Percentiles rank a stretch among this genome's conserved stretches.
Evolutionary conservation across 2,888 invertebrate species (phyloP).

Genomic region (Copidosoma aretas): DNA sequence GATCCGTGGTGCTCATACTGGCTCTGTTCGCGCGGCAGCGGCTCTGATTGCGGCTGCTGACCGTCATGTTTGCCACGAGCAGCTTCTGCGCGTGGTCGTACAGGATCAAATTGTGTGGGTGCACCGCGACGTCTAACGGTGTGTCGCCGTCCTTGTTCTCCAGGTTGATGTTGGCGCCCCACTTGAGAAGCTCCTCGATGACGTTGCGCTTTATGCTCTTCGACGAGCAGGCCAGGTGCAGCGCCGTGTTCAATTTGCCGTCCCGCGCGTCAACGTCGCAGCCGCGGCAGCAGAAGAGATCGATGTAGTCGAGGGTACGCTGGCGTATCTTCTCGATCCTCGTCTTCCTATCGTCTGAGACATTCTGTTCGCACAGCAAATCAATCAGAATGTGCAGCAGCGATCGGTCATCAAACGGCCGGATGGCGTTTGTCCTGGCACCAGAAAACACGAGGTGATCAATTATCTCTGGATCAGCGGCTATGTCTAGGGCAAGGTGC

Average conservation of each 20-base stretch:
- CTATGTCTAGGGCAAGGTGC: background rate
- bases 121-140: conserved; percentile 1
- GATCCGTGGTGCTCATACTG: too few relatives aligned
- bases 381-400: conserved; percentile 5
- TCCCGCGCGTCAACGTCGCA: conserved; percentile 7
- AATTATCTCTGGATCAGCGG: background rate
- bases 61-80: background rate
- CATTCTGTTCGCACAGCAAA: background rate
- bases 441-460: conserved; percentile 7
- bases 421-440: background rate
- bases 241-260: conserved; percentile 1
- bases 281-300: background rate
- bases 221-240: conserved; percentile 12
- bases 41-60: too few relatives aligned
- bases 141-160: conserved; percentile 5
- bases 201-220: background rate
- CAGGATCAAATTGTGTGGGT: background rate
- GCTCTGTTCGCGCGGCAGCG: too few relatives aligned
- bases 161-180: conserved; percentile 16
- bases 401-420: background rate
- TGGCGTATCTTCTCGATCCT: background rate
- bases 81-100: conserved; percentile 22
- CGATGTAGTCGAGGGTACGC: background rate
- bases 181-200: background rate
- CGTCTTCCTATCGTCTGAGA: too few relatives aligned